Evolutionary conservation across 2,888 invertebrate genomes (phyloP).

Genomic region (Lithophane ornitopus): DNA sequence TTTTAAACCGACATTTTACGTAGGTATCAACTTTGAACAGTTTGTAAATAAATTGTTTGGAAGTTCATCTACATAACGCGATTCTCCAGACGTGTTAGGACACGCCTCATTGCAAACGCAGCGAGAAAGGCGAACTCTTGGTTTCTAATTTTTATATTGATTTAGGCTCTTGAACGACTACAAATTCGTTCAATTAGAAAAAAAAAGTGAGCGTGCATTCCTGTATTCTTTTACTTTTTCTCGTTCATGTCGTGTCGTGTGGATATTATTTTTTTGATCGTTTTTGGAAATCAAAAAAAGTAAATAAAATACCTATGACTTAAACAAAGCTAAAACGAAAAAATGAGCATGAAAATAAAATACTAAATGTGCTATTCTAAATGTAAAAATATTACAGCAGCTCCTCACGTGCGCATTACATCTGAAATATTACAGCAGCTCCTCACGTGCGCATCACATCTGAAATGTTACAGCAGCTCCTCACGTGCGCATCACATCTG

Average conservation of each 20-base stretch:
- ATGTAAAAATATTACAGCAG: not conserved
- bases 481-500: no score
- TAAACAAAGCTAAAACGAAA: not conserved
- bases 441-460: no score
- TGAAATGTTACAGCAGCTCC: no score
- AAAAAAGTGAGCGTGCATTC: not conserved
- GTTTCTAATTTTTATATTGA: not conserved
- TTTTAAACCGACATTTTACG: not conserved
- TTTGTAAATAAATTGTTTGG: conserved; percentile 23
- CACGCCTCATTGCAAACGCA: not conserved
- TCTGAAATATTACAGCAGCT: no score
- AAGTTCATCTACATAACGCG: conserved; percentile 27
- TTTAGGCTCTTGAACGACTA: not conserved
- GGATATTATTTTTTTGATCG: not conserved
- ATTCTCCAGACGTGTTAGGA: not conserved
- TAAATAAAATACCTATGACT: not conserved
- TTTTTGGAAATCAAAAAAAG: not conserved
- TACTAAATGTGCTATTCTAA: no score
- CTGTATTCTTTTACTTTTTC: not conserved
- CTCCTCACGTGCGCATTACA: no score
- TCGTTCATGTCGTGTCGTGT: not conserved
- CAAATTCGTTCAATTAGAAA: no score
- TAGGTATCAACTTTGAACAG: conserved; percentile 10
- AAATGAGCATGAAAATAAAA: no score
- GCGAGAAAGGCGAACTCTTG: not conserved